Base-by-base conservation (phyloP, 2,113 vertebrate species). In the Pheucticus melanocephalus region DNA sequence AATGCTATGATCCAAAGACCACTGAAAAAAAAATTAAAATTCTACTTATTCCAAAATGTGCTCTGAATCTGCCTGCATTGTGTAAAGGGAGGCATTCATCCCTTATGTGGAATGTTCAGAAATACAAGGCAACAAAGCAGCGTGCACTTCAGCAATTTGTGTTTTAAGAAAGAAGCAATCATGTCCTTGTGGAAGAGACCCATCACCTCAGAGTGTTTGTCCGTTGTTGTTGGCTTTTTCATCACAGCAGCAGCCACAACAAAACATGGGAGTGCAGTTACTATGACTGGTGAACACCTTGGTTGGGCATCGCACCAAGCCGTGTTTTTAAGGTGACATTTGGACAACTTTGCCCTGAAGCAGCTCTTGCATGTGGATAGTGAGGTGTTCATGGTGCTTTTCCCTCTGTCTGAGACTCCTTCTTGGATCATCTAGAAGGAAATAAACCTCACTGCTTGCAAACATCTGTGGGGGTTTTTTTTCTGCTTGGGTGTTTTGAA, bases 251-350 rank as follows among this genome's bases (percentile, higher is more conserved):
- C 59, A 50, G 11, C 22, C 2, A 2, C 25, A 70, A 15, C 0
- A 4, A 44, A 51, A 45, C 6, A 14, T 11, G 19, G 12, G 19
- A 56, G 16, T 18, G 20, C 70, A 68, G 56, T 39, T 47, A 53
- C n/a, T 33, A 14, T 0, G 2, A 4, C 23, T 1, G 7, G 35
- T 4, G 11, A 37, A 10, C 13, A 30, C 18, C 27, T 73, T 48
- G 24, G 15, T 6, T 56, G 0, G 0, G 31, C 51, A 48, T 18
- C 0, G 0, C 1, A 3, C 13, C 0, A 1, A 82, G 10, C 23
- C 2, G 0, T 6, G 4, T 11, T 73, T 79, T 75, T 57, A 53
- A 53, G 63, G 20, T 1, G 3, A 57, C 1, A 0, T 47, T 45
- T 64, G 33, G 64, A 47, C 20, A 51, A 9, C 5, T 17, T 2